phyloP scores from a whole-genome alignment of 92 coral and sea anemone genomes.

The Epizoanthus stellaris region DNA sequence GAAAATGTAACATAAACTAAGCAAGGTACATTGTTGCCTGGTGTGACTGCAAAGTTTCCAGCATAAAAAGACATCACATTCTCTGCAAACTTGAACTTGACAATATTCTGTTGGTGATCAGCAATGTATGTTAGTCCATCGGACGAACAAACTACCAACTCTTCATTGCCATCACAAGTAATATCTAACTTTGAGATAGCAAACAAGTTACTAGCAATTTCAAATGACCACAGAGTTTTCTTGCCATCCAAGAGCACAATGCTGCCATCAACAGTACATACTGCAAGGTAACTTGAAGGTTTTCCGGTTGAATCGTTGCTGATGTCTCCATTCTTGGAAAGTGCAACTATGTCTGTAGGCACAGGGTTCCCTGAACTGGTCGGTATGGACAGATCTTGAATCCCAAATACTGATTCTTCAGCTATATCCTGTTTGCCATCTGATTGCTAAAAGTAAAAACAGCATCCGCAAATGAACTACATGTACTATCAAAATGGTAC shows the following conservation, averaged over 20 bases:
- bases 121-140: slow-evolving; percentile 88
- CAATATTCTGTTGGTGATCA: slow-evolving; percentile 82
- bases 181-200: slow-evolving; percentile 89
- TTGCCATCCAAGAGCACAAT: slow-evolving; percentile 70
- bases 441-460: neutral
- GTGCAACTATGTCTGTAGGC: slow-evolving; percentile 63
- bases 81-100: slow-evolving; percentile 83
- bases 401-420: slow-evolving; percentile 19
- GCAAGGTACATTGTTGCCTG: slow-evolving; percentile 78
- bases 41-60: slow-evolving; percentile 70
- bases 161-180: slow-evolving; percentile 85
- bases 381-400: slow-evolving; percentile 28
- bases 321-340: slow-evolving; percentile 30
- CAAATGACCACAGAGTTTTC: slow-evolving; percentile 80
- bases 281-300: slow-evolving; percentile 56
- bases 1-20: slow-evolving; percentile 91
- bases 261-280: slow-evolving; percentile 86
- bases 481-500: too few relatives aligned
- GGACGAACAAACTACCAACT: slow-evolving; percentile 82
- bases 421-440: slow-evolving; percentile 15
- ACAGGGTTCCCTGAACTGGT: slow-evolving; percentile 61
- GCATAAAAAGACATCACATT: slow-evolving; percentile 89
- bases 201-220: slow-evolving; percentile 79
- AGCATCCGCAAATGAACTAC: neutral
- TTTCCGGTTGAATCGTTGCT: slow-evolving; percentile 36